phyloP scores from a whole-genome alignment of 2,113 vertebrate genomes.

The Rousettus leschenaultii region DNA sequence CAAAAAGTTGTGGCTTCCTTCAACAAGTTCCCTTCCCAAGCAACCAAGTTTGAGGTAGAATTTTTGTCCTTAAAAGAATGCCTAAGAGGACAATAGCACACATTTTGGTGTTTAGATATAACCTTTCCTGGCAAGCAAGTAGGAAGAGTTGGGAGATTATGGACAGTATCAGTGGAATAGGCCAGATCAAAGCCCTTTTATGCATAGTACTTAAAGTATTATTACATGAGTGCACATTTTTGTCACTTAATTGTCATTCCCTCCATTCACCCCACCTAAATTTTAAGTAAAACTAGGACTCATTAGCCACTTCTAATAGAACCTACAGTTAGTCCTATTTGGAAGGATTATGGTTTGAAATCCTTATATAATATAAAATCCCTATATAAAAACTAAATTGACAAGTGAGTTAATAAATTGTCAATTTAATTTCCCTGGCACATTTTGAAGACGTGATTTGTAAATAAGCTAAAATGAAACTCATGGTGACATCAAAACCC shows the following conservation, averaged over 20 bases:
- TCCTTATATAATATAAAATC: neutral
- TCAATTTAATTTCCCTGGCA: neutral
- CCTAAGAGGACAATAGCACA: neutral
- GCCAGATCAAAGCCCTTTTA: neutral
- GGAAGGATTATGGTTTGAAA: neutral
- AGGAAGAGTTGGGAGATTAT: neutral
- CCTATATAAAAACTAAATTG: neutral
- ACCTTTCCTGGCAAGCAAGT: neutral
- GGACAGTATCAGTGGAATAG: neutral
- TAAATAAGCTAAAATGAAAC: neutral
- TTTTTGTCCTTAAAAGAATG: neutral
- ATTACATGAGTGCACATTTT: neutral
- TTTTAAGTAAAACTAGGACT: neutral
- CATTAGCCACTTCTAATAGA: neutral
- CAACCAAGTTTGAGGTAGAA: neutral
- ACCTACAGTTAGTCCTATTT: neutral
- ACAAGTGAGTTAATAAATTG: neutral
- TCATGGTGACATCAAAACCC: neutral
- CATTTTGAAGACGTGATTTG: neutral
- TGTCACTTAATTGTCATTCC: neutral
- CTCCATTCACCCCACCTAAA: neutral
- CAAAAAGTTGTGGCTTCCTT: neutral
- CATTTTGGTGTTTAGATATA: neutral
- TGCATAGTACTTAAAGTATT: neutral
- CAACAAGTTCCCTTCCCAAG: neutral